Evolutionary conservation across 2,888 invertebrate species (phyloP).

Genomic region (Capitulum mitella): DNA sequence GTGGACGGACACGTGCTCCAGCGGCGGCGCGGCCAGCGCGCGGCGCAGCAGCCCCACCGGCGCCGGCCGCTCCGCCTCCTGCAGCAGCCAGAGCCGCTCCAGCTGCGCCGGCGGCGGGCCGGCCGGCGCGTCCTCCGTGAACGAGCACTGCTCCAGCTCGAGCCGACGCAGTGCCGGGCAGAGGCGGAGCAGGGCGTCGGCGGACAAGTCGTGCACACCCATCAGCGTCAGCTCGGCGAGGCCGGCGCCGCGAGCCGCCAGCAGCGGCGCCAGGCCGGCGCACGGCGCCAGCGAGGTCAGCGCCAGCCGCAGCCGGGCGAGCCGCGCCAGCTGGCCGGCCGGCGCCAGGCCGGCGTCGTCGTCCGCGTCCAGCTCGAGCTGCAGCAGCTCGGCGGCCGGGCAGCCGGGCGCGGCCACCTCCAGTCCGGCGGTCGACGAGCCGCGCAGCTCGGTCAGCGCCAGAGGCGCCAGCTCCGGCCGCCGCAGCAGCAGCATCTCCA

Average conservation of each 20-base stretch:
- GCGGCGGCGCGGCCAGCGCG: neutral
- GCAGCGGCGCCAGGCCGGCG: neutral
- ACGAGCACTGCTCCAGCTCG: neutral
- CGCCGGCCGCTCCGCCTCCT: neutral
- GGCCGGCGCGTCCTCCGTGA: neutral
- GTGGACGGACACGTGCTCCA: neutral
- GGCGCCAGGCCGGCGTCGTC: neutral
- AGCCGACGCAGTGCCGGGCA: neutral
- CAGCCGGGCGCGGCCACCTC: constrained; percentile 1
- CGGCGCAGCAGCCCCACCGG: neutral
- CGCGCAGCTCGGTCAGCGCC: neutral
- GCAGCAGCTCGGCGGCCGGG: neutral
- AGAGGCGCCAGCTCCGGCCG: constrained; percentile 11
- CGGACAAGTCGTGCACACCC: neutral
- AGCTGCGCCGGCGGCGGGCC: neutral
- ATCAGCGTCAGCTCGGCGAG: neutral
- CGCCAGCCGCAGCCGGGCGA: neutral
- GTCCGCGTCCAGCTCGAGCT: neutral
- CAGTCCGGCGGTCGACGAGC: neutral
- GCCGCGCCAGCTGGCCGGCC: neutral
- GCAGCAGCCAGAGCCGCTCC: neutral
- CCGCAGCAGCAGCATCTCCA: neutral
- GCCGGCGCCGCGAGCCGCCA: neutral
- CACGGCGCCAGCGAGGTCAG: neutral
- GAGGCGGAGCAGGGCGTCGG: neutral